A percentile compares a stretch with the other conserved stretches of the same genome.
phyloP scores from a whole-genome alignment of 2,888 invertebrate genomes.

The Bellardia bayeri region DNA sequence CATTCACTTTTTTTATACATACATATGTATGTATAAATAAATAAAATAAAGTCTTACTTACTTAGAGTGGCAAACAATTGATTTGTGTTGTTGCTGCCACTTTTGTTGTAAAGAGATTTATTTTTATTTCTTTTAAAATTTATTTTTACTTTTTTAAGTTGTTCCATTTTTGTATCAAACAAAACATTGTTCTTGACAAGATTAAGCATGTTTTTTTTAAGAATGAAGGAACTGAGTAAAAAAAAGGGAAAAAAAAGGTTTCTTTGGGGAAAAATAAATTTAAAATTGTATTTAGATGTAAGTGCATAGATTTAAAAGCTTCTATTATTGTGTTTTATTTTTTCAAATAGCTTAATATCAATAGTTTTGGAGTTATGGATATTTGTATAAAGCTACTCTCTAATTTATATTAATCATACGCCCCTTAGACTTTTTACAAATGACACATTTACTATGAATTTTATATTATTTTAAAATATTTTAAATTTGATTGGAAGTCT shows the following conservation, averaged over 20 bases:
- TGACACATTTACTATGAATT: neutral
- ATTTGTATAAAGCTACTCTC: neutral
- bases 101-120: neutral
- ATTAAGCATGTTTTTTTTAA: neutral
- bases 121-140: constrained; percentile 4
- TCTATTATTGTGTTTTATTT: neutral
- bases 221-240: neutral
- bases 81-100: neutral
- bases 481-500: neutral
- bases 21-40: no score
- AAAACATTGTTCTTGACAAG: constrained; percentile 1
- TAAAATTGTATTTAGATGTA: neutral
- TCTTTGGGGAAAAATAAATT: neutral
- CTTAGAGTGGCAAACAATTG: constrained; percentile 33
- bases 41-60: neutral
- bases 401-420: constrained; percentile 46
- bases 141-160: neutral
- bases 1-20: neutral
- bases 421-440: neutral
- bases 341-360: neutral
- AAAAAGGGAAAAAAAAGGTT: neutral
- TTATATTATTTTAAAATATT: neutral
- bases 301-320: neutral
- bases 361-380: neutral
- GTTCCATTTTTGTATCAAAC: neutral